Base-by-base conservation (phyloP, 2,888 invertebrate species). In the Geophilus truncorum region DNA sequence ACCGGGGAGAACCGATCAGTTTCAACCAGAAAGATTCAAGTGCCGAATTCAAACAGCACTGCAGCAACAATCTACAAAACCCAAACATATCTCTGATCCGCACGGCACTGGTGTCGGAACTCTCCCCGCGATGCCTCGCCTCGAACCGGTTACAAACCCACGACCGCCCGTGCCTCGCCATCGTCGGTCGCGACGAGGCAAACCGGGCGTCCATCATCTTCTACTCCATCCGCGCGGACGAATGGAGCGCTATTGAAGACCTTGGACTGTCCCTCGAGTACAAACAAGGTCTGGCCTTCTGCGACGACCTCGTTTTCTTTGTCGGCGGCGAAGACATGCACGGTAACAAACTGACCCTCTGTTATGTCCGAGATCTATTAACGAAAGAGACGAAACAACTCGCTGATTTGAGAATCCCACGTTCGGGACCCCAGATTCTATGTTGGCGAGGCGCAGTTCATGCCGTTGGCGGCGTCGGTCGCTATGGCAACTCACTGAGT, bases 311-410 rank as follows among this genome's bases (percentile, higher is more conserved):
- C 1, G 40, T 80, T 2, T 80, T 51, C 36, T 80, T 80, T 76
- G 12, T 80, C 75, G 80, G 80, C 23, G 80, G 80, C n/a, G 80
- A 80, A 40, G 57, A 80, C 76, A 40, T 79, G 62, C 75, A 57
- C 34, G 40, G 76, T 0, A 40, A 80, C 23, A 76, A 76, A 25
- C 23, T 80, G 7, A 36, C 51, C 2, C 15, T 23, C 0, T 45
- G 34, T 12, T 76, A 45, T 25, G 76, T 80, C 2, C 4, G 76
- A 7, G 80, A 80, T n/a, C 10, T 70, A n/a, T 6, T 32, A 12
- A 80, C 75, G 30, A 76, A 80, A 32, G 30, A 34, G 10, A 76
- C 75, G n/a, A 36, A 28, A 12, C 28, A 70, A 9, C n/a, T 80
- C 9, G 75, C 80, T 1, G 40, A 80, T 21, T 15, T 80, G 3